Evolutionary conservation across 2,888 invertebrate species (phyloP), one percentile per base, ranked within the genome.

Genomic region (Harpagoxenus sublaevis): DNA sequence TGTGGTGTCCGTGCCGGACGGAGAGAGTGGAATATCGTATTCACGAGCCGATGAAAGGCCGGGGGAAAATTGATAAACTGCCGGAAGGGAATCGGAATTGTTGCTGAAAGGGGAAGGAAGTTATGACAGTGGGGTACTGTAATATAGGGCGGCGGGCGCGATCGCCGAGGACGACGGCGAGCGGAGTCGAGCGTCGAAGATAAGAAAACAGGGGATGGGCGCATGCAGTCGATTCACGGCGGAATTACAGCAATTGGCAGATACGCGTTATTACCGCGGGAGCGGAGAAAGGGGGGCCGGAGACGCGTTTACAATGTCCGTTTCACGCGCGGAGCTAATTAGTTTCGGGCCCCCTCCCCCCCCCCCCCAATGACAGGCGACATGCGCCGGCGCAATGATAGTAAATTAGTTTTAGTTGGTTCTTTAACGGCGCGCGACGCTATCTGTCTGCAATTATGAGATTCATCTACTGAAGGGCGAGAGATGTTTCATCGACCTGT

Each of bases 61-160:
- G 57, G n/a, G 65, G 18, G 83, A 83, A 78, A 79, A 83, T 82
- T 83, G 79, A 78, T 66, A 81, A 83, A 83, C 77, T 79, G 57
- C 57, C 63, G 78, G 83, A 66, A 78, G 79, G 18, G 73, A 78
- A 57, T 48, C 65, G 60, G 66, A 74, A 78, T 45, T 10, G 57
- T 66, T 31, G 70, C 23, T 55, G 65, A 66, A 79, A 57, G 65
- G 28, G 66, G 48, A 73, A 82, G 55, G 48, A 60, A 79, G 51
- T 55, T 55, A 8, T 35, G 75, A 65, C 62, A 53, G 63, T 5
- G 68, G 55, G n/a, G 35, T 12, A 45, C 35, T 45, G 45, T 73
- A 73, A 78, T 45, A 53, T 60, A 75, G 82, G 42, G 45, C 12
- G 48, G 62, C 68, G 70, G 55, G 55, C 55, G 23, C 45, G 60